Base-by-base conservation (phyloP, 2,797 vertebrate species). In the Kryptopterus vitreolus region DNA sequence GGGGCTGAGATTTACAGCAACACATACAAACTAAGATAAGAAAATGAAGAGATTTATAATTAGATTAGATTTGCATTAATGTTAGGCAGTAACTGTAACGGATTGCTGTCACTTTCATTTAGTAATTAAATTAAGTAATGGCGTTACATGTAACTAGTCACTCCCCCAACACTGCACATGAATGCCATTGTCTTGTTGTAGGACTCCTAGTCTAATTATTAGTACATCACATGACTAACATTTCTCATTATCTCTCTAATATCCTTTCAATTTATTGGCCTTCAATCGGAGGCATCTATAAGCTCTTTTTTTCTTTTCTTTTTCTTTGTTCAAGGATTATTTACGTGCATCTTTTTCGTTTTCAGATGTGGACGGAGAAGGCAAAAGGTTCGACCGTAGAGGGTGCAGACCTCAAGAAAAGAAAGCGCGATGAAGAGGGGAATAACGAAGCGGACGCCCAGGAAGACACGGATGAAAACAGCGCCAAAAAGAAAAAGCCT, bases 281-380 rank as follows among this genome's bases (percentile, higher is more conserved):
- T 11, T 26, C n/a, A n/a, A n/a, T n/a, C n/a, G n/a, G n/a, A n/a
- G n/a, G n/a, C n/a, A 58, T 58, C n/a, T 8, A 10, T 55, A 7
- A 55, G 55, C 11, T 57, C 55, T 8, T 6, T 13, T 10, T 55
- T 55, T 55, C n/a, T n/a, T n/a, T n/a, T n/a, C n/a, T n/a, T n/a
- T n/a, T n/a, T n/a, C n/a, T n/a, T n/a, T n/a, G n/a, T n/a, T n/a
- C n/a, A n/a, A n/a, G n/a, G n/a, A n/a, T n/a, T n/a, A n/a, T n/a
- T n/a, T n/a, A n/a, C n/a, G 66, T 72, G 35, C n/a, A 55, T 84
- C 63, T 38, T 58, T n/a, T n/a, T 68, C 15, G 3, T 55, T 55
- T 80, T 77, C 88, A 99, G 97, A 86, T 71, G 1, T 99, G 95
- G 96, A 94, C 94, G 0, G 93, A 96, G 83, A 94, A 91, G 89